phyloP scores from a whole-genome alignment of 2,888 invertebrate species.

The Heliconius ethilla region DNA sequence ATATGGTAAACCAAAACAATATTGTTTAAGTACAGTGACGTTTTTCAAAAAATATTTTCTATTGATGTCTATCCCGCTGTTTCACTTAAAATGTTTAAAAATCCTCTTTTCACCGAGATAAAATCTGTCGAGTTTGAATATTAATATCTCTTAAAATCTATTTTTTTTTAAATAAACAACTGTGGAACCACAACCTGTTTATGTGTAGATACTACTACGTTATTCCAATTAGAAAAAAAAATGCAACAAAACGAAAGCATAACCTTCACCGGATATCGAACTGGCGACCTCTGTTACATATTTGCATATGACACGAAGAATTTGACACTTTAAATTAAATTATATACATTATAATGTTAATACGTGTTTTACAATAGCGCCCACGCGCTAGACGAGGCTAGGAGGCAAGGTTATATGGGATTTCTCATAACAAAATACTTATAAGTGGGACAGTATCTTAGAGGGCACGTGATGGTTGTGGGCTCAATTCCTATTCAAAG shows the following conservation, averaged over 20 bases:
- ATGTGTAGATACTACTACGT: too few relatives aligned
- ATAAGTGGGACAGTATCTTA: neutral
- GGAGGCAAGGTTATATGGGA: conserved; percentile 8
- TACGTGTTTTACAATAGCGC: conserved; percentile 6
- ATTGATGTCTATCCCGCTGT: too few relatives aligned
- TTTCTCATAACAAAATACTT: neutral
- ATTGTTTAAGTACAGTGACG: too few relatives aligned
- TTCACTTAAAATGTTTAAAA: too few relatives aligned
- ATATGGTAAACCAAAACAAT: too few relatives aligned
- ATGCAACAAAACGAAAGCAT: neutral
- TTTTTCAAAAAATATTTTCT: too few relatives aligned
- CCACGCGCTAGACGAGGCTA: conserved; percentile 22
- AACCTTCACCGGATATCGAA: conserved; percentile 14
- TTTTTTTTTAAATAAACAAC: too few relatives aligned
- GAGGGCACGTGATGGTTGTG: neutral
- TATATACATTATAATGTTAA: conserved; percentile 23
- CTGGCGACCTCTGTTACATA: conserved; percentile 7
- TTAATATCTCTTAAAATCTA: too few relatives aligned
- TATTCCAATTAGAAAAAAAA: neutral
- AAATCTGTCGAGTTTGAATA: too few relatives aligned
- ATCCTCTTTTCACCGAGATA: too few relatives aligned
- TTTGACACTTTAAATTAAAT: conserved; percentile 24
- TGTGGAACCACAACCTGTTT: too few relatives aligned
- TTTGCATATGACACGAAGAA: conserved; percentile 18
- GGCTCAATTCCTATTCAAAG: neutral